A percentile compares a stretch with the other conserved stretches of the same genome.
These are phyloP conservation scores for Drosophila nr. medialis DNA, from an alignment of 2,888 invertebrate genomes.

Conservation along the genomic window DNA sequence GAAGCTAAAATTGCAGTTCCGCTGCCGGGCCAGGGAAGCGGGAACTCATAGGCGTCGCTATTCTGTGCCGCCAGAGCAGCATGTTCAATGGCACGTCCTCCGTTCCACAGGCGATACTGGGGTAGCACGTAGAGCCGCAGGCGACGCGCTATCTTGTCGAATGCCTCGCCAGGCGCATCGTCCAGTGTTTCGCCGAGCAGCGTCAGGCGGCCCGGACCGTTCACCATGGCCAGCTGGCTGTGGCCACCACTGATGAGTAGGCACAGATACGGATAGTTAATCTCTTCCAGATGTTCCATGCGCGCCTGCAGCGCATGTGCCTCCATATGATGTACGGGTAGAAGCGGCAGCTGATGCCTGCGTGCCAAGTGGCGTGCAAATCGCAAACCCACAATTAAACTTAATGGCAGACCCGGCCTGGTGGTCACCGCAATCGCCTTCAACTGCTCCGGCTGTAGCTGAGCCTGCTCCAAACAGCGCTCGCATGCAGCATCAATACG, in stretches of 20 bases:
- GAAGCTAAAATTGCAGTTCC: conserved; percentile 96
- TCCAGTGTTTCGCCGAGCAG: conserved; percentile 92
- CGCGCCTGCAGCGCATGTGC: conserved; percentile 97
- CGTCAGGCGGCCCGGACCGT: conserved; percentile 90
- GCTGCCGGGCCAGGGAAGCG: conserved; percentile 87
- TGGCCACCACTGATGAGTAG: conserved; percentile 97
- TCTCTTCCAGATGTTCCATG: conserved; percentile 87
- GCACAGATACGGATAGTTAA: conserved; percentile 94
- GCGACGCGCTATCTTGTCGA: conserved; percentile 96
- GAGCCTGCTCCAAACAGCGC: conserved; percentile 88
- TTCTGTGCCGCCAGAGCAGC: conserved; percentile 90
- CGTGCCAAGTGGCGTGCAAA: conserved; percentile 92
- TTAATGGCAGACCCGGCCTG: conserved; percentile 90
- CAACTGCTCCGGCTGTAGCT: conserved; percentile 87
- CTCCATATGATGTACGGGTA: conserved; percentile 99
- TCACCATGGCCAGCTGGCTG: conserved; percentile 91
- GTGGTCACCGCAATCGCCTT: conserved; percentile 96
- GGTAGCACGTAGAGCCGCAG: conserved; percentile 92
- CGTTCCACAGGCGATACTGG: conserved; percentile 88
- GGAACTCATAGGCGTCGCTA: conserved; percentile 88
- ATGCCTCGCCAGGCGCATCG: conserved; percentile 96
- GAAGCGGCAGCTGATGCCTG: conserved; percentile 90
- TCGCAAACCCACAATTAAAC: conserved; percentile 91
- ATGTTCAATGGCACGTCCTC: conserved; percentile 94
- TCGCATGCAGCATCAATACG: conserved; percentile 91